Evolutionary conservation across 2,888 invertebrate genomes (phyloP).

Genomic region (Erebia aethiops): DNA sequence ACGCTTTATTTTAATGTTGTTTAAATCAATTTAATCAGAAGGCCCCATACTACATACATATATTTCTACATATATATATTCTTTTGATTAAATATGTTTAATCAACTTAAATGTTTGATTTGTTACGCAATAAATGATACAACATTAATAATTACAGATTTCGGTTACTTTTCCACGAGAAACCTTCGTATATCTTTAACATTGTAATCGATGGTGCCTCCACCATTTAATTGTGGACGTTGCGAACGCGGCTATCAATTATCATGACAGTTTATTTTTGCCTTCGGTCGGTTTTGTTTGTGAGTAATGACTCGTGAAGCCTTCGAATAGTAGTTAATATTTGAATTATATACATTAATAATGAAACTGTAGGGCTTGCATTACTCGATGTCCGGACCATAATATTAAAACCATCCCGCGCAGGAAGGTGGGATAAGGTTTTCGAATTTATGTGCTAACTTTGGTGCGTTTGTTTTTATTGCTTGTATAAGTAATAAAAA

Average conservation of each 20-base stretch:
- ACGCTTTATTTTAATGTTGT: too few relatives aligned
- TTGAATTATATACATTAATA: slow-evolving; percentile 22
- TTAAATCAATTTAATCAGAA: too few relatives aligned
- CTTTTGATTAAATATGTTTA: too few relatives aligned
- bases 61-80: too few relatives aligned
- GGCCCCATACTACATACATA: too few relatives aligned
- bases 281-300: slow-evolving; percentile 44
- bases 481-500: too few relatives aligned
- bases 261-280: slow-evolving; percentile 58
- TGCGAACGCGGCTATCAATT: slow-evolving; percentile 66
- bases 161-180: neutral
- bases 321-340: slow-evolving; percentile 32
- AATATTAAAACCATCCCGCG: slow-evolving; percentile 7
- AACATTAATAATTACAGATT: neutral
- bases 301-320: slow-evolving; percentile 47
- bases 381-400: neutral
- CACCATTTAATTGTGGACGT: slow-evolving; percentile 61
- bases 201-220: slow-evolving; percentile 51
- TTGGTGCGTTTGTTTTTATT: neutral
- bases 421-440: neutral
- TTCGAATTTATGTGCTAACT: neutral
- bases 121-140: too few relatives aligned
- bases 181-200: neutral
- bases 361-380: slow-evolving; percentile 4
- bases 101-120: too few relatives aligned